Evolutionary conservation across 2,888 invertebrate genomes (phyloP).

Genomic region (Fragum sueziense): DNA sequence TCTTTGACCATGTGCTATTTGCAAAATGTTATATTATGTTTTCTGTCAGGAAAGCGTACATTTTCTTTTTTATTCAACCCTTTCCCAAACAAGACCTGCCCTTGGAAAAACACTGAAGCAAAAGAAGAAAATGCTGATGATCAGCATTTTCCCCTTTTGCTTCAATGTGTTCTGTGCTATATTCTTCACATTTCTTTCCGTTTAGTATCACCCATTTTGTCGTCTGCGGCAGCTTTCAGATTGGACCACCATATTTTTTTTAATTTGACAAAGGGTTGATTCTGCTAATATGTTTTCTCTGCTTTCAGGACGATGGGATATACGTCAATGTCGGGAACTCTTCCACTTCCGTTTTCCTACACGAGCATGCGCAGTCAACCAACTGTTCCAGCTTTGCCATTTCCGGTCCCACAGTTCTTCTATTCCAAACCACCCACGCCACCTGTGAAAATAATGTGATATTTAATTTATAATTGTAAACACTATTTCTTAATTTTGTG

Average conservation of each 20-base stretch:
- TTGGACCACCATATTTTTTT: neutral
- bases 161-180: neutral
- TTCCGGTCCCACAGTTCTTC: constrained; percentile 30
- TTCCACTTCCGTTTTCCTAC: constrained; percentile 37
- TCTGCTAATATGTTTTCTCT: constrained; percentile 10
- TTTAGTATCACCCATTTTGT: neutral
- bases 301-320: constrained; percentile 58
- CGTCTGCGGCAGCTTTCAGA: too few relatives aligned
- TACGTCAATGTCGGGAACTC: constrained; percentile 23
- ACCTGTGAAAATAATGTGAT: constrained; percentile 14
- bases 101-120: too few relatives aligned
- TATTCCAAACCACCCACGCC: neutral
- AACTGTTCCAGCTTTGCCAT: constrained; percentile 31
- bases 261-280: neutral
- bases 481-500: neutral
- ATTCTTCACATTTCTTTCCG: neutral
- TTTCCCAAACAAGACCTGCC: too few relatives aligned
- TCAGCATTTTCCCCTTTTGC: too few relatives aligned
- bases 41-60: neutral
- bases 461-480: neutral
- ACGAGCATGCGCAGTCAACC: constrained; percentile 39
- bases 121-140: too few relatives aligned
- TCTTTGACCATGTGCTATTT: too few relatives aligned
- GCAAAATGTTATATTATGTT: too few relatives aligned
- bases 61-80: too few relatives aligned